These are phyloP conservation scores for Tachystola acroxantha DNA, from an alignment of 2,888 invertebrate genomes.

Conservation along the genomic window DNA sequence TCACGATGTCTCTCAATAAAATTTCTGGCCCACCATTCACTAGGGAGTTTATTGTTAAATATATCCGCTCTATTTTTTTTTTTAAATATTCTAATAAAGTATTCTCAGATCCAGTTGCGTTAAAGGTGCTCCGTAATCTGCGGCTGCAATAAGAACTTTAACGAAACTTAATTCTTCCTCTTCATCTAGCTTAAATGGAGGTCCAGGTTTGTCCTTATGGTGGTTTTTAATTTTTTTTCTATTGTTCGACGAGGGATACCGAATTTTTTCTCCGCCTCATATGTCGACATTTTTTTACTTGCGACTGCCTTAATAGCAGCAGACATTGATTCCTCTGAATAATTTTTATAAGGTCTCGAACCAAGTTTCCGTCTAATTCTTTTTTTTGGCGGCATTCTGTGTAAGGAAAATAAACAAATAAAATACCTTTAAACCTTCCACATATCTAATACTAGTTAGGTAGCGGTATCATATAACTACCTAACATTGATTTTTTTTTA, in stretches of 20 bases:
- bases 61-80: slow-evolving; percentile 6
- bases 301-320: neutral
- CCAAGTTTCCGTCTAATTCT: no score
- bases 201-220: slow-evolving; percentile 13
- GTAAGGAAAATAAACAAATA: no score
- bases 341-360: no score
- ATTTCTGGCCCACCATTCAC: slow-evolving; percentile 9
- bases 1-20: slow-evolving; percentile 8
- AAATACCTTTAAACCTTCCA: no score
- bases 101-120: slow-evolving; percentile 11
- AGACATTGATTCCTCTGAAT: neutral
- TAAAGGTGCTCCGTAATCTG: slow-evolving; percentile 13
- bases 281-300: neutral
- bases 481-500: no score
- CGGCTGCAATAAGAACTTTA: slow-evolving; percentile 13
- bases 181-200: slow-evolving; percentile 6
- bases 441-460: no score
- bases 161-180: slow-evolving; percentile 12
- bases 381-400: no score
- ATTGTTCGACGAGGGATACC: slow-evolving; percentile 14
- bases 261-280: slow-evolving; percentile 7
- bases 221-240: slow-evolving; percentile 11
- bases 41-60: slow-evolving; percentile 11
- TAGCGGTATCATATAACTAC: no score
- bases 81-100: no score